phyloP scores from a whole-genome alignment of 2,113 vertebrate genomes.

The Pachypanchax playfairii region DNA sequence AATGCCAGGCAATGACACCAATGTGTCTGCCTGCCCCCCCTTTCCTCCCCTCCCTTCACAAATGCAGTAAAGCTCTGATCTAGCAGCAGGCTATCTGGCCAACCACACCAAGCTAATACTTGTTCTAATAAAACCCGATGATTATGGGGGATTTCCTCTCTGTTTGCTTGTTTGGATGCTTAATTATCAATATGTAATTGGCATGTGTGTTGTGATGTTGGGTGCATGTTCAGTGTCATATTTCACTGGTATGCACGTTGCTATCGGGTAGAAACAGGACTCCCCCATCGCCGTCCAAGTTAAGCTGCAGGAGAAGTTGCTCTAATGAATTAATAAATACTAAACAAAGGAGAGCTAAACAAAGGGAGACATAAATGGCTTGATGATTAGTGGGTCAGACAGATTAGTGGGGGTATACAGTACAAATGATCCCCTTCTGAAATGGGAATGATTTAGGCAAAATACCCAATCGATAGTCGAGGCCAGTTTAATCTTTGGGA shows the following conservation, averaged over 20 bases:
- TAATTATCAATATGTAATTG: slow-evolving; percentile 77
- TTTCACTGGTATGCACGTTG: slow-evolving; percentile 44
- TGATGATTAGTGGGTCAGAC: slow-evolving; percentile 70
- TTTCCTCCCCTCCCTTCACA: neutral
- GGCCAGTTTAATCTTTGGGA: slow-evolving; percentile 73
- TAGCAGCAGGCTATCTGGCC: slow-evolving; percentile 66
- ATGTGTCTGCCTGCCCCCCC: slow-evolving; percentile 38
- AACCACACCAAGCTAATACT: slow-evolving; percentile 69
- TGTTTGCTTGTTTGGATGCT: slow-evolving; percentile 76
- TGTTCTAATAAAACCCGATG: slow-evolving; percentile 74
- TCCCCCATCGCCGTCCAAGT: slow-evolving; percentile 64
- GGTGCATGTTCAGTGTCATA: slow-evolving; percentile 50
- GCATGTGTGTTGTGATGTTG: slow-evolving; percentile 60
- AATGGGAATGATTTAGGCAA: slow-evolving; percentile 70
- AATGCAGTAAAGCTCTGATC: slow-evolving; percentile 61
- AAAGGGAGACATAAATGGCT: slow-evolving; percentile 71
- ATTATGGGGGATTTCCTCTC: slow-evolving; percentile 72
- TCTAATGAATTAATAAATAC: slow-evolving; percentile 74
- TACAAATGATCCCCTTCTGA: slow-evolving; percentile 69
- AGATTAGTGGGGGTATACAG: slow-evolving; percentile 69
- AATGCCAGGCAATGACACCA: slow-evolving; percentile 72
- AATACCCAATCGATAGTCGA: slow-evolving; percentile 69
- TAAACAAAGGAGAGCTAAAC: slow-evolving; percentile 72
- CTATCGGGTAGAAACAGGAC: slow-evolving; percentile 69
- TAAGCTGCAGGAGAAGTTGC: slow-evolving; percentile 70